These are phyloP conservation scores for Rhabdornis inornatus DNA, from an alignment of 2,113 vertebrate species.

Conservation along the genomic window DNA sequence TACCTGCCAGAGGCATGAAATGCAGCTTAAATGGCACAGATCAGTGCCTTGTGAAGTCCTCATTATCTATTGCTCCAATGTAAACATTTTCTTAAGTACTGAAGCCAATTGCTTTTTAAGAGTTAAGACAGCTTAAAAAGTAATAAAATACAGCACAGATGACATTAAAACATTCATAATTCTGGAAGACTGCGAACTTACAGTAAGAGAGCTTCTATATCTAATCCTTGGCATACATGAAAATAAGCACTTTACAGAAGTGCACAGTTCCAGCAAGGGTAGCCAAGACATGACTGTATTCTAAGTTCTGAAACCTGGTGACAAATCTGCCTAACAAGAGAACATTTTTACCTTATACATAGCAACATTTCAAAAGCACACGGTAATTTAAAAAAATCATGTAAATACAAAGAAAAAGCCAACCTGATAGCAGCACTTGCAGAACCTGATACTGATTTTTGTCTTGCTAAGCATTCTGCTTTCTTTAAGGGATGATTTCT, in stretches of 20 bases:
- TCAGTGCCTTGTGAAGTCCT: neutral
- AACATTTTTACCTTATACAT: neutral
- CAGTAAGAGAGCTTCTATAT: neutral
- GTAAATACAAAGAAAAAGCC: neutral
- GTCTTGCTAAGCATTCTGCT: neutral
- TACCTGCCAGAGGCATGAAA: neutral
- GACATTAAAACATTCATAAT: neutral
- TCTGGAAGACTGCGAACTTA: conserved; percentile 6
- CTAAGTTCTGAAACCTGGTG: neutral
- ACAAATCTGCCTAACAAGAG: neutral
- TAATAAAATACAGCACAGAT: neutral
- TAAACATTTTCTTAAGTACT: neutral
- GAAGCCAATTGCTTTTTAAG: neutral
- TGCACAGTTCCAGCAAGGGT: neutral
- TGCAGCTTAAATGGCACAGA: neutral
- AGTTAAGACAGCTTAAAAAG: neutral
- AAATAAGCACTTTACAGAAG: neutral
- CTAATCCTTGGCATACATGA: neutral
- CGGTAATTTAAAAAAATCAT: neutral
- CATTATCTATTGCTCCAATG: neutral
- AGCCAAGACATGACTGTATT: neutral
- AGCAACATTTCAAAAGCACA: neutral
- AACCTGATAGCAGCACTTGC: neutral
- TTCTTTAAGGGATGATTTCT: neutral
- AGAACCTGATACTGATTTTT: neutral